A percentile compares a stretch with the other conserved stretches of the same genome.
Evolutionary conservation across 2,113 vertebrate genomes (phyloP).

Genomic region (Alosa alosa): DNA sequence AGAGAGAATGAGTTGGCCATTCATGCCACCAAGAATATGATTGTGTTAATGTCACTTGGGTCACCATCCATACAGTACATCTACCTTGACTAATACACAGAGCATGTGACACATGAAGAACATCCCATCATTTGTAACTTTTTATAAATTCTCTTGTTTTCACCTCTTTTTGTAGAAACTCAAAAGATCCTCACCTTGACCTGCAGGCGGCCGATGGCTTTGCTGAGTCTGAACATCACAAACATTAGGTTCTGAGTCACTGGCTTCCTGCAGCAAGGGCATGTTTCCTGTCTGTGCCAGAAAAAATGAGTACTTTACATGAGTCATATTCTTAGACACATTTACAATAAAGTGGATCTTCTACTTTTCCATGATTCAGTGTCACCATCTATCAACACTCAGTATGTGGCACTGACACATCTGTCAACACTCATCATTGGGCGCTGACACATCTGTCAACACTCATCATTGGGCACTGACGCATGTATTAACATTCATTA

Average conservation of each 20-base stretch:
- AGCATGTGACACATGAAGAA: neutral
- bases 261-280: constrained; percentile 68
- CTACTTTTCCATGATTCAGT: neutral
- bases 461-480: too few relatives aligned
- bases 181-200: constrained; percentile 61
- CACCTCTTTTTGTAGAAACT: neutral
- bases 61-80: neutral
- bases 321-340: neutral
- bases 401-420: too few relatives aligned
- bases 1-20: neutral
- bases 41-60: neutral
- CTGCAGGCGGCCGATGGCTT: constrained; percentile 63
- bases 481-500: too few relatives aligned
- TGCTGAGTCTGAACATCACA: constrained; percentile 64
- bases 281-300: constrained; percentile 65
- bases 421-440: too few relatives aligned
- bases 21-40: neutral
- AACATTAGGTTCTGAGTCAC: constrained; percentile 61
- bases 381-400: neutral
- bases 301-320: neutral
- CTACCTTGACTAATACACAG: neutral
- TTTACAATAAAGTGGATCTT: neutral
- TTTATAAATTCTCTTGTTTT: neutral
- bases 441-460: too few relatives aligned
- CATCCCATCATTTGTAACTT: neutral